Percentiles rank a stretch among this genome's conserved stretches.
phyloP scores from a whole-genome alignment of 2,113 vertebrate species.

The Petrocephalus zakoni region DNA sequence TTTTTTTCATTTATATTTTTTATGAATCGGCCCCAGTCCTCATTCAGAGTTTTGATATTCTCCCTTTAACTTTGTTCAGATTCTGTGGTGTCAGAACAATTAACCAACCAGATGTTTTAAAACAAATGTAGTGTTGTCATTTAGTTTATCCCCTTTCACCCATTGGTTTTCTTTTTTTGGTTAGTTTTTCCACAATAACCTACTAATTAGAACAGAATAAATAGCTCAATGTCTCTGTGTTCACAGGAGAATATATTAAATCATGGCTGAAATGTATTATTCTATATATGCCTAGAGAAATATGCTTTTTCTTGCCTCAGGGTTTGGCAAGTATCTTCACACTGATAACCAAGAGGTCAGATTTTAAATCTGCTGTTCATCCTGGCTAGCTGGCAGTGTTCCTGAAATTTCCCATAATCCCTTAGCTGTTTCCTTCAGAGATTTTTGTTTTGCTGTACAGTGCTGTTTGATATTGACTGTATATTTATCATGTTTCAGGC shows the following conservation, averaged over 20 bases:
- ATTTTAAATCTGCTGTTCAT: background rate
- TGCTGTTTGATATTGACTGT: background rate
- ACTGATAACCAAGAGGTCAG: background rate
- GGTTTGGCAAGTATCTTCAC: background rate
- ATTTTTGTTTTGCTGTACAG: background rate
- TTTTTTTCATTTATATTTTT: too few species aligned
- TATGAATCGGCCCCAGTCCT: background rate
- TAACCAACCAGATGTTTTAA: background rate
- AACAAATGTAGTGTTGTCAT: background rate
- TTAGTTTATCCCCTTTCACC: background rate
- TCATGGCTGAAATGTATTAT: background rate
- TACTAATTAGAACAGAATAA: background rate
- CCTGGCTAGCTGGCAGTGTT: background rate
- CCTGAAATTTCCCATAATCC: background rate
- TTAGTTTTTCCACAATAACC: background rate
- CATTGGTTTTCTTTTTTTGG: background rate
- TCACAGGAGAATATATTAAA: background rate
- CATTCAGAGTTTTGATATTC: background rate
- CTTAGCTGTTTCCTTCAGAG: background rate
- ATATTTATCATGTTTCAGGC: background rate
- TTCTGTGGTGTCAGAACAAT: background rate
- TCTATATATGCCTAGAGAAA: background rate
- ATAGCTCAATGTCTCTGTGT: background rate
- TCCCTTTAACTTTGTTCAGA: background rate
- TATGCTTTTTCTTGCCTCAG: background rate